Base-by-base conservation (phyloP, 2,797 vertebrate genomes). In the Cetoscarus ocellatus region DNA sequence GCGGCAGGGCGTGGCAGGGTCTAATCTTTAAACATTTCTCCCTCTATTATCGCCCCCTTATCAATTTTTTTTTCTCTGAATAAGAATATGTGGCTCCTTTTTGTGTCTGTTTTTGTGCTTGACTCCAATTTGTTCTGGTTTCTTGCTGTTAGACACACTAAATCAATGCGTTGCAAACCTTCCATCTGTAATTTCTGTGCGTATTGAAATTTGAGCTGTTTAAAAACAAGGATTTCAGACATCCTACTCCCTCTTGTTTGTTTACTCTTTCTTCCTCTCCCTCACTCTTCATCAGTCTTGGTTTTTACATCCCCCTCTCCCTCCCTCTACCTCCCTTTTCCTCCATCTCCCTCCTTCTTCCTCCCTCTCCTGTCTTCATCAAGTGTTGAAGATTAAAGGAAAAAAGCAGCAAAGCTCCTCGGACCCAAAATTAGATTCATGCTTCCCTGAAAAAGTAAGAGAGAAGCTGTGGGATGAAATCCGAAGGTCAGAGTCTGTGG, bases 381-480 rank as follows among this genome's bases (percentile, higher is more conserved):
- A 82, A 91, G 80, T 86, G 83, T 70, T 71, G 74, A 71, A 93
- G 87, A 94, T 93, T 93, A 93, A 93, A 94, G 86, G 79, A 81
- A 80, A n/a, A 68, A 74, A 68, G 70, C 79, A 50, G 72, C 44
- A 84, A 88, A 90, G 90, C 92, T 91, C 57, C 80, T 60, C 73
- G 82, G 77, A 27, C 87, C 86, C 80, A 92, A 19, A 94, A 94
- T 94, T 92, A 92, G 86, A 92, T 90, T 91, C 86, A 88, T 84
- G 85, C 91, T 91, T 91, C 83, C 88, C 91, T 92, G 84, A 93
- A 87, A n/a, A 92, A 89, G 92, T 92, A 83, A 88, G 83, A 88
- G 86, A 45, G 88, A 90, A 92, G 87, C 86, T 79, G 74, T 68
- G 66, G 87, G 84, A 91, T 85, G 71, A 90, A 93, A 91, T 86